Evolutionary conservation across 2,888 invertebrate species (phyloP), one percentile per base, ranked within the genome.

Genomic region (Oscheius myriophilus): DNA sequence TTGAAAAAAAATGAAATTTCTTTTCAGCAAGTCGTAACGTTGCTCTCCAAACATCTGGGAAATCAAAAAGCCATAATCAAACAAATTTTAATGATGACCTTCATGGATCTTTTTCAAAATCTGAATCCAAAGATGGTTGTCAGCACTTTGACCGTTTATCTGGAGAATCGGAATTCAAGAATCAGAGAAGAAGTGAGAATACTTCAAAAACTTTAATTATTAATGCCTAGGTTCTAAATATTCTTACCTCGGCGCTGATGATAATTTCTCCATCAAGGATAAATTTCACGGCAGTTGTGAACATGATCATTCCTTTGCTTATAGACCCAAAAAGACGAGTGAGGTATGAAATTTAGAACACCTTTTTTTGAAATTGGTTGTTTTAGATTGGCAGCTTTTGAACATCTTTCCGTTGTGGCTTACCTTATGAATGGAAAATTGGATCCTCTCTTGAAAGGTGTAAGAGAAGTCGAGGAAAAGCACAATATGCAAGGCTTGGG

Each of bases 241-340:
- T 92, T 80, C 89, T 92, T 58, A 92, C 93, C 84, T 92, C 92
- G 76, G 91, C 92, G 11, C 87, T 93, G 76, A 90, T 93, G 86
- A 92, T 92, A 41, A 92, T 92, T 86, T 93, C 93, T 1, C 91
- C 92, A 82, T 91, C 91, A 59, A 92, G 92, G 79, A 91, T 92
- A 84, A 91, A 92, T 79, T 84, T 89, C 74, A 82, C 86, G 6
- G 81, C 81, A 11, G 83, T 89, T 85, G 90, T 87, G 79, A 86
- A 87, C 72, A 82, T 87, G 68, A 87, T 89, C 23, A 88, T 88
- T 62, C 89, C 88, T 41, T 83, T 88, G 52, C 83, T 90, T 52
- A 87, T 87, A 55, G 91, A 91, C 84, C 91, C 90, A 78, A 93
- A 92, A 82, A 90, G 91, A 86, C 91, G 91, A 82, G 94, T 92